phyloP scores from a whole-genome alignment of 2,113 vertebrate genomes.

The Bagarius yarrelli region DNA sequence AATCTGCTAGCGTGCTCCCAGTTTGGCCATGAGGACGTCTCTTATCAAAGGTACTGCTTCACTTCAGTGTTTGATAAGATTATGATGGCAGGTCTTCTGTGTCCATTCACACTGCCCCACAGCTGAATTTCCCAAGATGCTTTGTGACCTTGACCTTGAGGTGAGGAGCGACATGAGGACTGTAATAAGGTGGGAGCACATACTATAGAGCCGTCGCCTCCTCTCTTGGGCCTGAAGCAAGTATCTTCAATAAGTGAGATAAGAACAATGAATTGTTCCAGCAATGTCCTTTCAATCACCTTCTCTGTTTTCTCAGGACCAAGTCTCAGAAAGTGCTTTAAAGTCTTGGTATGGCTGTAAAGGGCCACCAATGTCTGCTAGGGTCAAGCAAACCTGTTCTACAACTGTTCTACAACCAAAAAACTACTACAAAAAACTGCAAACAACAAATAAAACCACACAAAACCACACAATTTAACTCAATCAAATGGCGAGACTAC shows the following conservation, averaged over 20 bases:
- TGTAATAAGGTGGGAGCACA: neutral
- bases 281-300: neutral
- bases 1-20: too few relatives aligned
- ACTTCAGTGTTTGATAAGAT: neutral
- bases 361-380: neutral
- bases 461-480: too few relatives aligned
- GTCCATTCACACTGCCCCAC: neutral
- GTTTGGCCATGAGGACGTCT: too few relatives aligned
- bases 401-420: neutral
- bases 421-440: too few relatives aligned
- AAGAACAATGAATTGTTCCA: neutral
- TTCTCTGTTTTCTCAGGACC: neutral
- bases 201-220: neutral
- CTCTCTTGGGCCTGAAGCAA: neutral
- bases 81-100: neutral
- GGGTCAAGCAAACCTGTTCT: neutral
- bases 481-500: too few relatives aligned
- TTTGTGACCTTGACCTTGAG: neutral
- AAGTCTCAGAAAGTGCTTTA: neutral
- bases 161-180: neutral
- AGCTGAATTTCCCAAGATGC: neutral
- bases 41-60: neutral
- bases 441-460: too few relatives aligned
- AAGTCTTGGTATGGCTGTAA: neutral
- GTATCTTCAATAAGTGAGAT: neutral